Conservation (phyloP, 2,888 invertebrate species). For the Koerneria pararmatus region DNA sequence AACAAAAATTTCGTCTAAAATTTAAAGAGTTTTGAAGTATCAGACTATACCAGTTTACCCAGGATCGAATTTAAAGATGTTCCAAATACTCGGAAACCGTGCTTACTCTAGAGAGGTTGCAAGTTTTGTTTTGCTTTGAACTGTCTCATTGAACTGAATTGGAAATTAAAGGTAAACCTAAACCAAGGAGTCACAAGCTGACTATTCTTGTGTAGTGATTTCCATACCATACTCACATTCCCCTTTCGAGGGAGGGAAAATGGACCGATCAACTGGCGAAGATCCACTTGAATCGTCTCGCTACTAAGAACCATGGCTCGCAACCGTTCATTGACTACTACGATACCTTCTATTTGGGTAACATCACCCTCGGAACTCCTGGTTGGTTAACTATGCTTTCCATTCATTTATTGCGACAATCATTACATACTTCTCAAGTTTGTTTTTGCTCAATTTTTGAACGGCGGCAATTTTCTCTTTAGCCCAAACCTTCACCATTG, state of each 20-base stretch:
- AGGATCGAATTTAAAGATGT: too few species aligned
- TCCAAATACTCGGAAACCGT: too few species aligned
- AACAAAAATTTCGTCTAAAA: too few species aligned
- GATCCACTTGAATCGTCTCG: conserved; percentile 25
- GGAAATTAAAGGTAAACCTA: too few species aligned
- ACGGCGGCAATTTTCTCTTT: neutral
- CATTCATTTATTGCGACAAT: too few species aligned
- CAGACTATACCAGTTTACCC: too few species aligned
- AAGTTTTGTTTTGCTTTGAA: too few species aligned
- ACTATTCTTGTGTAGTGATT: too few species aligned
- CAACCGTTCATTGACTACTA: conserved; percentile 50
- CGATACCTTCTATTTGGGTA: conserved; percentile 55
- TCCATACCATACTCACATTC: neutral
- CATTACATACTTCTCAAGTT: neutral
- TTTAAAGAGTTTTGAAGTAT: too few species aligned
- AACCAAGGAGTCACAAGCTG: too few species aligned
- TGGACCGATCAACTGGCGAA: conserved; percentile 26
- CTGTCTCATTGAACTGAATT: too few species aligned
- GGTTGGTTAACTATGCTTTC: conserved; percentile 18
- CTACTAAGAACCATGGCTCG: conserved; percentile 24
- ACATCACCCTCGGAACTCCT: conserved; percentile 51
- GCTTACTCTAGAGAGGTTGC: too few species aligned
- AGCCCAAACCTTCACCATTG: conserved; percentile 42
- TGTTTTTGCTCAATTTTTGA: conserved; percentile 3
- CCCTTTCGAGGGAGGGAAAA: conserved; percentile 24